phyloP scores from a whole-genome alignment of 1,140 invertebrate species.

The Papilio polyxenes region DNA sequence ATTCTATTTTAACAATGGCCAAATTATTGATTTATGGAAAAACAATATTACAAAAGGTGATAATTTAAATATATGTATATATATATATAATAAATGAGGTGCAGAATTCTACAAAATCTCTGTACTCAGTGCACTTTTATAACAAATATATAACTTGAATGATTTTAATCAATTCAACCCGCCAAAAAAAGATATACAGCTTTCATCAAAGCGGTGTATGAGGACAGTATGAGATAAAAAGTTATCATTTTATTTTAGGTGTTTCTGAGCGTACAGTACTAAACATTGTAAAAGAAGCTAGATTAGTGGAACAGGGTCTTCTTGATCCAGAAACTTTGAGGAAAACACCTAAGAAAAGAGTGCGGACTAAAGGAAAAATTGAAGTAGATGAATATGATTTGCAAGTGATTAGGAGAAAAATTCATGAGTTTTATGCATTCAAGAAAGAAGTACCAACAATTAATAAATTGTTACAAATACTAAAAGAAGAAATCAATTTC shows the following conservation, averaged over 20 bases:
- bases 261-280: conserved; percentile 73
- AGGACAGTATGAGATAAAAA: neutral
- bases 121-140: no score
- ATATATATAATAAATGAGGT: no score
- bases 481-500: conserved; percentile 75
- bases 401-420: conserved; percentile 72
- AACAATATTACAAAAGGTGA: no score
- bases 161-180: no score
- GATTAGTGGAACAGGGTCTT: conserved; percentile 72
- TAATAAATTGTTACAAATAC: conserved; percentile 71
- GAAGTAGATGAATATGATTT: conserved; percentile 76
- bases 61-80: no score
- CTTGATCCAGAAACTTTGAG: conserved; percentile 73
- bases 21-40: no score
- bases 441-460: conserved; percentile 77
- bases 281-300: conserved; percentile 72
- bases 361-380: conserved; percentile 74
- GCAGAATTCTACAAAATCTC: no score
- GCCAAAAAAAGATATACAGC: no score
- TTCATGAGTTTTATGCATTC: conserved; percentile 74
- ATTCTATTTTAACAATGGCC: no score
- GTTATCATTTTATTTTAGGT: conserved; percentile 53
- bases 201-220: conserved; percentile 15
- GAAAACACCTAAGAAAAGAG: conserved; percentile 70
- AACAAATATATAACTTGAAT: no score